Conservation (phyloP, 2,888 invertebrate species). For the Anticlea derivata region DNA sequence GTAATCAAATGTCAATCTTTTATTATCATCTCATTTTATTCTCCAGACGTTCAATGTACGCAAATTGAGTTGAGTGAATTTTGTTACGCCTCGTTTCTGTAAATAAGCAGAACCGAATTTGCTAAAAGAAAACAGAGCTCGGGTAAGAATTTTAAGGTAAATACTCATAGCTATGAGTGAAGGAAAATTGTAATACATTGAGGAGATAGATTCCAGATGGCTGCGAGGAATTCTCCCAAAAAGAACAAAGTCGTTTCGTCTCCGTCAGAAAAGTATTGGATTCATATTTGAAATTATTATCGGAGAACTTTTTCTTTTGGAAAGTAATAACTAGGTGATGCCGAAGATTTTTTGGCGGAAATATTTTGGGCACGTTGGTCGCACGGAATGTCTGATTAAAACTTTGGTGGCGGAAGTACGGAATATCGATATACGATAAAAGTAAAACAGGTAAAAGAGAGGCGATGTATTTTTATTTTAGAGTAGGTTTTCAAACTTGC, state of each 20-base stretch:
- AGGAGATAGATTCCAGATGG: conserved; percentile 61
- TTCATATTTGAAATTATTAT: conserved; percentile 44
- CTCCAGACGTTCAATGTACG: conserved; percentile 63
- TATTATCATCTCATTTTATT: conserved; percentile 50
- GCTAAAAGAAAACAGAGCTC: conserved; percentile 57
- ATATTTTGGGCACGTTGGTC: conserved; percentile 27
- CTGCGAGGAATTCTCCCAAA: conserved; percentile 47
- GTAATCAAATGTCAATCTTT: conserved; percentile 34
- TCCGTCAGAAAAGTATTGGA: conserved; percentile 49
- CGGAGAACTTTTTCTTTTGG: conserved; percentile 34
- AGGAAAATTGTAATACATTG: conserved; percentile 59
- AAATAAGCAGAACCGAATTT: conserved; percentile 49
- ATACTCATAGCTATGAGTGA: conserved; percentile 49
- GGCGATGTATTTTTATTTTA: conserved; percentile 4
- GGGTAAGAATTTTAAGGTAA: conserved; percentile 53
- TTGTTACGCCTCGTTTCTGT: conserved; percentile 59
- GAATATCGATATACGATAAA: conserved; percentile 7
- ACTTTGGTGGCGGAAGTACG: conserved; percentile 18
- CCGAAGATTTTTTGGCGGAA: conserved; percentile 18
- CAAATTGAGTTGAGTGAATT: conserved; percentile 60
- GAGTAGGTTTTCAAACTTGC: neutral
- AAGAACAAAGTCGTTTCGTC: conserved; percentile 53
- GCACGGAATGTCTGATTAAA: conserved; percentile 29
- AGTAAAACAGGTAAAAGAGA: conserved; percentile 12
- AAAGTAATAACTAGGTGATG: conserved; percentile 33